Evolutionary conservation across 2,113 vertebrate genomes (phyloP).

Genomic region (Percina caprodes): DNA sequence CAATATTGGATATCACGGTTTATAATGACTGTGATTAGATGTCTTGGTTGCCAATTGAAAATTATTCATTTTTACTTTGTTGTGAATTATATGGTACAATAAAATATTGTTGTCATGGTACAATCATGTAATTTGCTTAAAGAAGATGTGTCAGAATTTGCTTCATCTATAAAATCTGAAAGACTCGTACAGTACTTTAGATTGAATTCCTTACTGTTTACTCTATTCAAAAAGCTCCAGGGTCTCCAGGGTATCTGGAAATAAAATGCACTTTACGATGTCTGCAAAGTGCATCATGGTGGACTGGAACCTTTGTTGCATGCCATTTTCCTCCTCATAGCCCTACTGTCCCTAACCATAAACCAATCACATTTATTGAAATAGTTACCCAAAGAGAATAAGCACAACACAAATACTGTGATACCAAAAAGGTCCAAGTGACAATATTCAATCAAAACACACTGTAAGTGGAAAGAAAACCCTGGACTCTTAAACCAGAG

Average conservation of each 20-base stretch:
- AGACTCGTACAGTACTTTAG: background rate
- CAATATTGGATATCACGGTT: constrained; percentile 26
- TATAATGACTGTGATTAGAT: constrained; percentile 44
- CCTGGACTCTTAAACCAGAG: background rate
- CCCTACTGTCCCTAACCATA: background rate
- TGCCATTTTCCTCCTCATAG: background rate
- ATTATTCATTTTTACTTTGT: constrained; percentile 46
- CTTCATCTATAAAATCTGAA: background rate
- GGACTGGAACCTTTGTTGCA: background rate
- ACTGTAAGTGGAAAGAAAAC: background rate
- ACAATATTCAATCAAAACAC: constrained; percentile 9
- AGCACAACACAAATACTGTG: background rate
- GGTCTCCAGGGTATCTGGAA: background rate
- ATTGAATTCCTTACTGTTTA: background rate
- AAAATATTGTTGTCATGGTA: constrained; percentile 25
- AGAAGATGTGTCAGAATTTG: background rate
- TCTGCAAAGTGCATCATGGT: background rate
- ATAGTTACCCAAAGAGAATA: background rate
- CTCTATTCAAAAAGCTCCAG: background rate
- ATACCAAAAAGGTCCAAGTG: background rate
- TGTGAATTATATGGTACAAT: constrained; percentile 17
- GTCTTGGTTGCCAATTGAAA: constrained; percentile 42
- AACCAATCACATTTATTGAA: background rate
- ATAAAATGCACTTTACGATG: background rate
- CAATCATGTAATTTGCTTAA: constrained; percentile 25